These are phyloP conservation scores for Hydrophis major DNA, from an alignment of 2,797 vertebrate genomes.

Conservation along the genomic window DNA sequence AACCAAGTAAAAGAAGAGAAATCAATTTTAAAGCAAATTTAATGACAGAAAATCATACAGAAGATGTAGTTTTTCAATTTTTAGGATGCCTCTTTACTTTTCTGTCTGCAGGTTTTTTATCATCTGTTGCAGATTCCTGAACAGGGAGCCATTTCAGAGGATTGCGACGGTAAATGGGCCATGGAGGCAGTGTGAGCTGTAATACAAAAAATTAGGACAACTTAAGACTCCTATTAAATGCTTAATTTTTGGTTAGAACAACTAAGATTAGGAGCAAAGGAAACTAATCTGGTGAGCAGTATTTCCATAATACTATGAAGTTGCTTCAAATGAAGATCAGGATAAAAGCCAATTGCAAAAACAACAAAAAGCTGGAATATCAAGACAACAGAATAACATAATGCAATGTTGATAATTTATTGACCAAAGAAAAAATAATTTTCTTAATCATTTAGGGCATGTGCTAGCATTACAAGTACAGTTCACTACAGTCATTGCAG, in stretches of 20 bases:
- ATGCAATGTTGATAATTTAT: neutral
- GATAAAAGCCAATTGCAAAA: neutral
- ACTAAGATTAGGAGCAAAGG: neutral
- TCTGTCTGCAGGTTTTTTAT: conserved; percentile 83
- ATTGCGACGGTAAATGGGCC: conserved; percentile 92
- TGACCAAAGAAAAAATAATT: neutral
- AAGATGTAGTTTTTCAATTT: conserved; percentile 38
- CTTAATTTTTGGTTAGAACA: neutral
- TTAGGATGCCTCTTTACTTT: conserved; percentile 74
- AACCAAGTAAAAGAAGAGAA: conserved; percentile 4
- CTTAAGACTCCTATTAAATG: neutral
- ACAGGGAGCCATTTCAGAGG: conserved; percentile 90
- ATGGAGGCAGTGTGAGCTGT: conserved; percentile 92
- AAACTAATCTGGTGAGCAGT: neutral
- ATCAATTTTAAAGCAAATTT: conserved; percentile 28
- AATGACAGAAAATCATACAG: conserved; percentile 37
- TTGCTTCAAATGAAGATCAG: neutral
- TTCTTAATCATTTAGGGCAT: neutral
- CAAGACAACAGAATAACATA: neutral
- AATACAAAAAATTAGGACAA: conserved; percentile 12
- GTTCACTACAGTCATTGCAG: neutral
- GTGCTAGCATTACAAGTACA: neutral
- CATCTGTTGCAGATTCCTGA: conserved; percentile 76
- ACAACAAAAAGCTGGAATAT: neutral
- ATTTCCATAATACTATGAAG: neutral